A percentile compares a stretch with the other conserved stretches of the same genome.
phyloP scores from a whole-genome alignment of 2,113 vertebrate genomes.

The Tympanuchus pallidicinctus region DNA sequence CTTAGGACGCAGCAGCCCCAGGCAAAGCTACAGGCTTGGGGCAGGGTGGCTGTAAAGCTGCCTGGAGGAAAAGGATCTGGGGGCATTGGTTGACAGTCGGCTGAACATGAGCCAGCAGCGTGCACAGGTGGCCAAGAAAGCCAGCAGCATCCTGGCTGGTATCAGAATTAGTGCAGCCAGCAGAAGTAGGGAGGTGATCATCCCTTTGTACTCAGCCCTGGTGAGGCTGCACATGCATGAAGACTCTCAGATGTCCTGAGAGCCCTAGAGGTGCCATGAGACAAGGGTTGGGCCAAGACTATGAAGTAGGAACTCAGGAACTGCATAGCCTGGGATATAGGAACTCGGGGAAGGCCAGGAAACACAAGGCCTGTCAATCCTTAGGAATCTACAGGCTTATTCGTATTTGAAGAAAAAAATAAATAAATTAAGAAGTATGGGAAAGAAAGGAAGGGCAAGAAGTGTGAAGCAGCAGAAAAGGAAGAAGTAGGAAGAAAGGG shows the following conservation, averaged over 20 bases:
- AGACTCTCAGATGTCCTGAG: not conserved
- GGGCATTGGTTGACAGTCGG: no score
- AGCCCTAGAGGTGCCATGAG: not conserved
- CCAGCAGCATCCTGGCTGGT: no score
- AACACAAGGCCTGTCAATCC: fast-evolving
- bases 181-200: no score
- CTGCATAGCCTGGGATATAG: no score
- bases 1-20: no score
- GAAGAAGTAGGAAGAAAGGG: not conserved
- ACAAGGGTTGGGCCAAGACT: not conserved
- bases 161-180: no score
- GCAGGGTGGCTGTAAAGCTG: no score
- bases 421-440: not conserved
- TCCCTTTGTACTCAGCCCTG: no score
- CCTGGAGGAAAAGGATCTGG: no score
- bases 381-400: not conserved
- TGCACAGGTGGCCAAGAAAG: no score
- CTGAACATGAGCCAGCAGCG: no score
- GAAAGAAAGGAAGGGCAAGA: not conserved
- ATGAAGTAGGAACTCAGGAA: not conserved
- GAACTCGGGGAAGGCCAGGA: not conserved
- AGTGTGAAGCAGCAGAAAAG: not conserved
- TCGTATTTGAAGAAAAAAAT: not conserved
- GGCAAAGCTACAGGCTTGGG: no score
- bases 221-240: fast-evolving